A percentile compares a stretch with the other conserved stretches of the same genome.
Conservation (phyloP, 2,888 invertebrate species). For the Smittia sp. region DNA sequence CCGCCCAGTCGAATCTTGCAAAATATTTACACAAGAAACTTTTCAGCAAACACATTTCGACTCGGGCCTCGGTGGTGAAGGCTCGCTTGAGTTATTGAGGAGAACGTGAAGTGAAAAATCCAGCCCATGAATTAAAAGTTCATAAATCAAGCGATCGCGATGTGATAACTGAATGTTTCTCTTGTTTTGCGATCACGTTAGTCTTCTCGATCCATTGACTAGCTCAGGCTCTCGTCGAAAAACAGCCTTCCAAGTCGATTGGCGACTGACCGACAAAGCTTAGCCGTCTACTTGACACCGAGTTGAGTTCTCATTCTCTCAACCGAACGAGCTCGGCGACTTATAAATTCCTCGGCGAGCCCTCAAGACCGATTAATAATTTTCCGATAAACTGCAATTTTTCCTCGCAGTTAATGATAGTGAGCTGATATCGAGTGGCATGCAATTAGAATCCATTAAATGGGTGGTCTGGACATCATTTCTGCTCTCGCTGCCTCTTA, state of each 20-base stretch:
- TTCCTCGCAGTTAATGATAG: constrained; percentile 34
- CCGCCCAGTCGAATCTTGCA: neutral
- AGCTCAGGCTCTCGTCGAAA: neutral
- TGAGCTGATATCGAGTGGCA: constrained; percentile 38
- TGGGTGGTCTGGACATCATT: constrained; percentile 39
- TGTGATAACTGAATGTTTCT: constrained; percentile 30
- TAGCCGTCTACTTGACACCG: no score
- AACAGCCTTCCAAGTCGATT: no score
- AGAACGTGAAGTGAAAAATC: constrained; percentile 1
- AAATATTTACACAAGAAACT: constrained; percentile 30
- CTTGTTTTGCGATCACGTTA: constrained; percentile 9
- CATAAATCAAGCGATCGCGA: constrained; percentile 35
- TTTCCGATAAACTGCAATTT: neutral
- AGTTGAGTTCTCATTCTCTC: no score
- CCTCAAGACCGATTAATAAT: neutral
- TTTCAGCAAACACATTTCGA: constrained; percentile 17
- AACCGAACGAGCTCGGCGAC: no score
- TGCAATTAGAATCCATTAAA: constrained; percentile 40
- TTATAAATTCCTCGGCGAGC: no score
- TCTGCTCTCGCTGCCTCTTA: neutral
- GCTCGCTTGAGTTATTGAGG: neutral
- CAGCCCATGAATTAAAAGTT: constrained; percentile 37
- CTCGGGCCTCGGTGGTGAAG: neutral
- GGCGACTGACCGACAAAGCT: no score
- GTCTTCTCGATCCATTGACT: neutral